Percentiles rank a stretch among this genome's conserved stretches.
Conservation (phyloP, 1,140 invertebrate genomes). For the Gyrodactylus bullatarudis region DNA sequence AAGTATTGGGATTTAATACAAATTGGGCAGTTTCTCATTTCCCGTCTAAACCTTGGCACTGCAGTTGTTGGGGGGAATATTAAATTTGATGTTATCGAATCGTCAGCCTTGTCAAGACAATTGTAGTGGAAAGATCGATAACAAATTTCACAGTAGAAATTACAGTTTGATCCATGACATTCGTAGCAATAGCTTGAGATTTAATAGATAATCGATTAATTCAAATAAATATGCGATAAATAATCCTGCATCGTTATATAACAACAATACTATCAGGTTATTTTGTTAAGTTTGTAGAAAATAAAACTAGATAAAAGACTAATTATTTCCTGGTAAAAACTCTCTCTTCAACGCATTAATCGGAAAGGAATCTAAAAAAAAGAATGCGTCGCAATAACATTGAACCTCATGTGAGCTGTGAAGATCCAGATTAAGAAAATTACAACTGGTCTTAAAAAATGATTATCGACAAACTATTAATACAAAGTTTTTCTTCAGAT, state of each 20-base stretch:
- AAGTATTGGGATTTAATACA: neutral
- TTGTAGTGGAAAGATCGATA: neutral
- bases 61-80: neutral
- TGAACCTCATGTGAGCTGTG: no score
- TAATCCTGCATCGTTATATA: neutral
- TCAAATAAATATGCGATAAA: neutral
- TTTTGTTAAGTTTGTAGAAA: no score
- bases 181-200: neutral
- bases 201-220: neutral
- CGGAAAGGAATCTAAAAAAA: no score
- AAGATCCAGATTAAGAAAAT: no score
- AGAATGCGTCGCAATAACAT: no score
- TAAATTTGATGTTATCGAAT: neutral
- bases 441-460: no score
- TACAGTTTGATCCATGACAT: neutral
- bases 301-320: no score
- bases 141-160: neutral
- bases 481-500: no score
- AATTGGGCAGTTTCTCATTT: neutral
- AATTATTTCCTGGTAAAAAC: no score
- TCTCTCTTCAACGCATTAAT: no score
- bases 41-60: neutral
- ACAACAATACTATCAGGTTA: no score
- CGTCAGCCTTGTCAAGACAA: neutral
- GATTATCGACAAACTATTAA: no score